Conservation (phyloP, 2,797 vertebrate species). For the Microctenopoma steveboyesi region DNA sequence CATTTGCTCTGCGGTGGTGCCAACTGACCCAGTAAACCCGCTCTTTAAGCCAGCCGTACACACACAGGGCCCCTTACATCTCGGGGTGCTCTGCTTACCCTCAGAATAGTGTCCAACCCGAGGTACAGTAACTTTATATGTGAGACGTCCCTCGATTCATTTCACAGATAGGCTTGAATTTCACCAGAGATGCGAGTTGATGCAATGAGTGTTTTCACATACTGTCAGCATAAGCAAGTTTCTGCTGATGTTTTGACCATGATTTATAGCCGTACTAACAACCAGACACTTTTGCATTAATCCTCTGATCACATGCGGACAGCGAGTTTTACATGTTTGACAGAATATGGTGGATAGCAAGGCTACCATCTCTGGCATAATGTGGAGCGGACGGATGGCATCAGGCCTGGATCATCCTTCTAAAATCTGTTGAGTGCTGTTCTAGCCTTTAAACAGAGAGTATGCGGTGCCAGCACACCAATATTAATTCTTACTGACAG, state of each 20-base stretch:
- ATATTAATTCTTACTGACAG: neutral
- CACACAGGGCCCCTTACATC: slow-evolving; percentile 47
- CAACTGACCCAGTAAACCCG: slow-evolving; percentile 72
- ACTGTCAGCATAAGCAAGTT: slow-evolving; percentile 56
- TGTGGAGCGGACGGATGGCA: slow-evolving; percentile 37
- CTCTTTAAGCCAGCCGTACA: slow-evolving; percentile 50
- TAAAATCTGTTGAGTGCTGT: slow-evolving; percentile 37
- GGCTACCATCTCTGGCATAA: slow-evolving; percentile 39
- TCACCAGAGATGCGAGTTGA: slow-evolving; percentile 64
- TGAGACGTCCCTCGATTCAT: slow-evolving; percentile 50
- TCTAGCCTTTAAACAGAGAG: slow-evolving; percentile 10
- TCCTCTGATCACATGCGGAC: slow-evolving; percentile 70
- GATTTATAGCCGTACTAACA: slow-evolving; percentile 69
- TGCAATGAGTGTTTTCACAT: slow-evolving; percentile 65
- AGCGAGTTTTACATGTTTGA: slow-evolving; percentile 71
- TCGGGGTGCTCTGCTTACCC: slow-evolving; percentile 65
- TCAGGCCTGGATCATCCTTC: slow-evolving; percentile 39
- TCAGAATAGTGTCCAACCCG: slow-evolving; percentile 71
- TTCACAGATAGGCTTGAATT: slow-evolving; percentile 72
- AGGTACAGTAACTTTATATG: slow-evolving; percentile 70
- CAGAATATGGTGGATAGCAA: slow-evolving; percentile 52
- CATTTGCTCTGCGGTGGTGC: slow-evolving; percentile 78
- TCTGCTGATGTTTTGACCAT: slow-evolving; percentile 65
- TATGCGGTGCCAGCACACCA: neutral
- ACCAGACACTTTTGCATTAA: slow-evolving; percentile 64